Conservation (phyloP, 2,797 vertebrate species). For the Mormyrus hasselquistii region DNA sequence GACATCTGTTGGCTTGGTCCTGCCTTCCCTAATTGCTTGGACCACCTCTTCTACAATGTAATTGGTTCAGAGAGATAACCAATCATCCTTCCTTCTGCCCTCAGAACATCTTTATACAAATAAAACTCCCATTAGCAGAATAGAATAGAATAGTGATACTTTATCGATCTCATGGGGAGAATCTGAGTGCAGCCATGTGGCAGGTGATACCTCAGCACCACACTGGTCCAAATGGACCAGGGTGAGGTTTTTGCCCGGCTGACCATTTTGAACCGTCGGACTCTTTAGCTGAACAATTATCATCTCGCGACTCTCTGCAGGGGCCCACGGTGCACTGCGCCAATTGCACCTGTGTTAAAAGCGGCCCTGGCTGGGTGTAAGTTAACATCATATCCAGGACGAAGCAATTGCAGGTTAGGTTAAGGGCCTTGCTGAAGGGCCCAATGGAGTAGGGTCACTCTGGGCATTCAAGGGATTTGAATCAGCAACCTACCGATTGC, state of each 20-base stretch:
- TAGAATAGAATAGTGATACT: neutral
- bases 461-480: neutral
- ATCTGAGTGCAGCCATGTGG: neutral
- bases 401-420: neutral
- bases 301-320: too few relatives aligned
- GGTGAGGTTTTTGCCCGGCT: too few relatives aligned
- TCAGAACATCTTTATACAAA: neutral
- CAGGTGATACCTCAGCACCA: too few relatives aligned
- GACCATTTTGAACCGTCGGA: too few relatives aligned
- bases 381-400: neutral
- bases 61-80: neutral
- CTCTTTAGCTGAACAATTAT: too few relatives aligned
- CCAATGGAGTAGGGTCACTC: neutral
- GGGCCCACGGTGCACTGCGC: too few relatives aligned
- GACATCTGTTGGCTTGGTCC: neutral
- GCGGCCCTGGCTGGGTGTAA: neutral
- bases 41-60: neutral
- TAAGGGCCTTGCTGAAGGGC: neutral
- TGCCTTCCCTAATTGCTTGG: neutral
- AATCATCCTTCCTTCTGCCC: neutral
- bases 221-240: too few relatives aligned
- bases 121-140: neutral
- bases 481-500: neutral
- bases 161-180: neutral
- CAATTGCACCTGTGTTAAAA: too few relatives aligned